Base-by-base conservation (phyloP, 2,888 invertebrate species). In the Polia nebulosa region DNA sequence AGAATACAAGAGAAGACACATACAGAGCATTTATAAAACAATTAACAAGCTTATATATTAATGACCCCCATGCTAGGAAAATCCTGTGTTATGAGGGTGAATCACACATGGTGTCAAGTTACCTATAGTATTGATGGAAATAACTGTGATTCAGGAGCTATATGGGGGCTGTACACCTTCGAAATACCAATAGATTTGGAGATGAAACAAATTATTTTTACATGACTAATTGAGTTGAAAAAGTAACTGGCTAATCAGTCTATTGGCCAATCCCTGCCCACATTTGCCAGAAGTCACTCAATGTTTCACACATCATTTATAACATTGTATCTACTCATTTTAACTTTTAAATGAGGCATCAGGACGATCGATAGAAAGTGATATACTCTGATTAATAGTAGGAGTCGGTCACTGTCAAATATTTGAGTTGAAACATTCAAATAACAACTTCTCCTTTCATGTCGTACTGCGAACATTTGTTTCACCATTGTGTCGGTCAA, bases 71-170 rank as follows among this genome's bases (percentile, higher is more conserved):
- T n/a, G n/a, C n/a, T n/a, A n/a, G n/a, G n/a, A n/a, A n/a, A n/a
- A n/a, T n/a, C n/a, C n/a, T n/a, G n/a, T n/a, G n/a, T n/a, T n/a
- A n/a, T n/a, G n/a, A n/a, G n/a, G n/a, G n/a, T 90, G 88, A 90
- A 85, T 90, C 89, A 89, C 83, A 27, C n/a, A n/a, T n/a, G n/a
- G 51, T 53, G 17, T 70, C 47, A 41, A 29, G 49, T 53, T 65
- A 53, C 39, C 22, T 71, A 17, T 57, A 34, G 20, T 44, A 49
- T 67, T 25, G 29, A 49, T 65, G 15, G 13, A 58, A 76, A 75
- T 72, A 66, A 45, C n/a, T 34, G n/a, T 69, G 65, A 78, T 59
- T 75, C 49, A 68, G 36, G n/a, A 29, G 27, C 22, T 59, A 27
- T 52, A 58, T 60, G 69, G 32, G 32, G 47, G 32, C 20, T 56